Evolutionary conservation across 2,888 invertebrate genomes (phyloP), one percentile per base, ranked within the genome.

Genomic region (Torymus tubicola): DNA sequence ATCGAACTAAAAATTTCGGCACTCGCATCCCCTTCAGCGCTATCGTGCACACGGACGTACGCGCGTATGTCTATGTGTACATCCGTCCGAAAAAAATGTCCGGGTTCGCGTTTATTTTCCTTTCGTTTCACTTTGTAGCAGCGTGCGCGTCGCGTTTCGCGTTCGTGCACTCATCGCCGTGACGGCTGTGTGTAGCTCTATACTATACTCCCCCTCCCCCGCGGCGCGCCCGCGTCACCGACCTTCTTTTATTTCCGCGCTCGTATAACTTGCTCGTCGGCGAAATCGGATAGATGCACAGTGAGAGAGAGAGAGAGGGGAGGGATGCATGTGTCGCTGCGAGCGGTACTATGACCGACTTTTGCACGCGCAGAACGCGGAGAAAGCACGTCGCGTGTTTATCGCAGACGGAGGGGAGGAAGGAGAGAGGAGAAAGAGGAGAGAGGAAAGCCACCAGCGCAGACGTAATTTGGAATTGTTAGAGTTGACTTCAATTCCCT

Each of bases 381-480:
- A 69, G 55, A 67, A 61, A 61, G 31, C 14, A 5, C 16, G 12
- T 2, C 52, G n/a, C 55, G 18, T 61, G n/a, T 65, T 60, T 75
- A 61, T 69, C 61, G 42, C 24, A n/a, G 8, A 14, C 11, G n/a
- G 8, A 58, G 10, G 21, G 42, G n/a, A 3, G 16, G 18, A 52
- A 24, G 52, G 12, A 53, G 52, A 55, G 31, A 31, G 55, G n/a
- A 10, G 11, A 8, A 57, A 2, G 31, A 16, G 58, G n/a, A 24
- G 14, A 31, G 64, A 16, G 52, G 60, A 16, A 67, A 63, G 16
- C 50, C 42, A 58, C 18, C 50, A 50, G 64, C 16, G 61, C 72
- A 67, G 31, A 78, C 68, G 53, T 79, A 79, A 73, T 69, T 79
- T 68, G 63, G 50, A 74, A 73, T 73, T 79, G 68, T 79, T 79